Evolutionary conservation across 2,888 invertebrate genomes (phyloP), one percentile per base, ranked within the genome.

Genomic region (Syrphus vitripennis): DNA sequence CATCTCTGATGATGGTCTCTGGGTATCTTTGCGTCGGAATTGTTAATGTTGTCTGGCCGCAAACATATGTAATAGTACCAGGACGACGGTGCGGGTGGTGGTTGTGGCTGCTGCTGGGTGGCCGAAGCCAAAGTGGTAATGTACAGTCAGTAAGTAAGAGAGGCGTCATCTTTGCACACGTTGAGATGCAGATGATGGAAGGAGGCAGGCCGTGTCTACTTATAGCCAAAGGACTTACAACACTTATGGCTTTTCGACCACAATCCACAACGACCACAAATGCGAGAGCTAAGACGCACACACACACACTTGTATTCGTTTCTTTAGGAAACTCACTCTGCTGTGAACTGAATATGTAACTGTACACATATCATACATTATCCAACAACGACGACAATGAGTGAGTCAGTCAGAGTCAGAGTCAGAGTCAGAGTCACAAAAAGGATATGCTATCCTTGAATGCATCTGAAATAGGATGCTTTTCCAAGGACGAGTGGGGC

Each of bases 41-140:
- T 82, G 82, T 78, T 82, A 86, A 86, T 86, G 86, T 65, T 70
- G 86, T 82, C 86, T 82, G 82, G 82, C 78, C 82, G 37, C 81
- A 82, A 70, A 77, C 82, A 77, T 72, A 82, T 82, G 76, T 69
- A 76, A 24, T 40, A 37, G 5, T 37, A 61, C 42, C 59, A n/a
- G 31, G 14, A n/a, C 24, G 34, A 31, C 12, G 34, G 1, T 14
- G 37, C 6, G 5, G 59, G 59, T 7, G 24, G 53, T 16, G 61
- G 24, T 40, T 34, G 31, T 57, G 57, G 34, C 21, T 10, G 6
- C 16, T n/a, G 50, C 2, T 19, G 53, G 34, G 34, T 19, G 34
- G 40, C 16, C 34, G 9, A 19, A 57, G 31, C 6, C 31, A 19
- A 21, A 59, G 59, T 42, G 26, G 63, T 31, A 37, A 55, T 40